Conservation (phyloP, 2,797 vertebrate genomes). For the Kryptopterus vitreolus region DNA sequence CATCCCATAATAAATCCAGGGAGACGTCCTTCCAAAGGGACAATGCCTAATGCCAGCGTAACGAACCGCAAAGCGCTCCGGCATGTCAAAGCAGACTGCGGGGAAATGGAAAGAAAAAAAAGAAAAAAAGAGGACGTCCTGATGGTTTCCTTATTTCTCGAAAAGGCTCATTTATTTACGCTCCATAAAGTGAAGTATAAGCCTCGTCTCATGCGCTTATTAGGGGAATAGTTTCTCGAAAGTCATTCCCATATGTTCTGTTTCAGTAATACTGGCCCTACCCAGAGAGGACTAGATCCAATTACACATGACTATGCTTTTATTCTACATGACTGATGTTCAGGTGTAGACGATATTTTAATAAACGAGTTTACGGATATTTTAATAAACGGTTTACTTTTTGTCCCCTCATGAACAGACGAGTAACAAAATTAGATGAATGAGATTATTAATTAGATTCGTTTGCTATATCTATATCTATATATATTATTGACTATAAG, state of each 20-base stretch:
- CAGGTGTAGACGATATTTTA: background rate
- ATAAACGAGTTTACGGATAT: background rate
- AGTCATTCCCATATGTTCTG: background rate
- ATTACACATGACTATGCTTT: background rate
- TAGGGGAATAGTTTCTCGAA: conserved; percentile 3
- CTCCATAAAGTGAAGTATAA: conserved; percentile 8
- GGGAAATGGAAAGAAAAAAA: too few species aligned
- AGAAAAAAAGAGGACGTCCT: conserved; percentile 20
- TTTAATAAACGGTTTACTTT: background rate
- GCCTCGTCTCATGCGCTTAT: background rate
- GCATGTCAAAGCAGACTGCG: conserved; percentile 3
- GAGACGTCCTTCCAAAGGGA: conserved; percentile 39
- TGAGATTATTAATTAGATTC: too few species aligned
- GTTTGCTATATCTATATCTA: too few species aligned
- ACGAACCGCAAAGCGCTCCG: conserved; percentile 23
- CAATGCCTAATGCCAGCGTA: conserved; percentile 22
- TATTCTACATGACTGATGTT: background rate
- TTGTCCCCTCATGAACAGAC: background rate
- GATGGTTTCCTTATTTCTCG: background rate
- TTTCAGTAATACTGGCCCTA: background rate
- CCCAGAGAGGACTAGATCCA: too few species aligned
- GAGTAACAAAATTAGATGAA: too few species aligned
- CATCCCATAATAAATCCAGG: conserved; percentile 32
- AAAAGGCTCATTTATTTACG: conserved; percentile 12
- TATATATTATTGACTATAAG: too few species aligned